Percentiles rank a stretch among this genome's conserved stretches.
These are phyloP conservation scores for Amia ocellicauda DNA, from an alignment of 2,113 vertebrate species.

Conservation along the genomic window DNA sequence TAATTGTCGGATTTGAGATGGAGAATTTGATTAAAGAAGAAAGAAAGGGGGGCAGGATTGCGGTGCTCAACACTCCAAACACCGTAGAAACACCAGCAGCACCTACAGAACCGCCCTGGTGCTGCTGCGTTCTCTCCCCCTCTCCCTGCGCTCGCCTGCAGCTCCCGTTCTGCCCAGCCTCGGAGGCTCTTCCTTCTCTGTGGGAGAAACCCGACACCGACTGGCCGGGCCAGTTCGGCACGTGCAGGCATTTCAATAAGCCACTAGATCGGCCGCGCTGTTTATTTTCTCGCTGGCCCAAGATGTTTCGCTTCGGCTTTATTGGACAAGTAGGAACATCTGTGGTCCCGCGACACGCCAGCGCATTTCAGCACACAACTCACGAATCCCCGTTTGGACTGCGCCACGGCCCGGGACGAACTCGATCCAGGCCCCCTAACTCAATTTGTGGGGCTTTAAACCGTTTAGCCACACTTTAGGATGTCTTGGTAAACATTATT, in stretches of 20 bases:
- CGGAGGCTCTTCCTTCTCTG: no score
- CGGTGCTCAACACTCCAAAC: no score
- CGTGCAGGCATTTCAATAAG: neutral
- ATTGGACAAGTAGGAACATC: neutral
- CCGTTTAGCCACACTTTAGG: slow-evolving; percentile 20
- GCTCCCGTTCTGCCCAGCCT: no score
- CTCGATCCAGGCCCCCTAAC: neutral
- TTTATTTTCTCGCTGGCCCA: neutral
- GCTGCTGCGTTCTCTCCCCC: no score
- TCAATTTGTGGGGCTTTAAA: slow-evolving; percentile 3
- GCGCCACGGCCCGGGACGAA: neutral
- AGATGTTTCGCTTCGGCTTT: neutral
- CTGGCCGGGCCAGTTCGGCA: no score
- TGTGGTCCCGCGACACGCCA: neutral
- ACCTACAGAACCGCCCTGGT: no score
- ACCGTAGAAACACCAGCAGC: no score
- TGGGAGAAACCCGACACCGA: neutral
- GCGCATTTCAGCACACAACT: neutral
- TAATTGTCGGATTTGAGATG: no score
- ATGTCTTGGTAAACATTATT: slow-evolving; percentile 32
- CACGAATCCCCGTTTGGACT: neutral
- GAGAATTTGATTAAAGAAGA: neutral
- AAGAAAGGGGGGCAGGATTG: neutral
- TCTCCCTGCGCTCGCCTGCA: no score
- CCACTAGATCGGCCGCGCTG: neutral